Evolutionary conservation across 2,113 vertebrate genomes (phyloP), one percentile per base, ranked within the genome.

Genomic region (Xenopus laevis): DNA sequence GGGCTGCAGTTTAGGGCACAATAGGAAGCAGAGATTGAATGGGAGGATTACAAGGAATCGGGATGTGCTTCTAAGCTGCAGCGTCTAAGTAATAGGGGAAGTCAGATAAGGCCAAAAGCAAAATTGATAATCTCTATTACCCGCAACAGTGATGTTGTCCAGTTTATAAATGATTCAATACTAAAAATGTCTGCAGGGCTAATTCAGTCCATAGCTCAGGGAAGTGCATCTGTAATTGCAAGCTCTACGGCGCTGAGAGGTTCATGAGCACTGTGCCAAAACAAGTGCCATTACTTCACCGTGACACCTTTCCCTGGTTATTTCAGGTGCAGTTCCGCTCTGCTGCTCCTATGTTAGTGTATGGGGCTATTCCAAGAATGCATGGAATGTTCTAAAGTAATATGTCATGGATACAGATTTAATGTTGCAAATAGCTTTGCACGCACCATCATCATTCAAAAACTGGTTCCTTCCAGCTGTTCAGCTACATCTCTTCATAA

Each of bases 101-200:
- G 57, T 62, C 45, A 75, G 57, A 52, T 52, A 68, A 76, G 73
- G 73, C 73, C 73, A 57, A 53, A 55, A 66, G 73, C 73, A 76
- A n/a, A 69, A 76, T 76, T 69, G 73, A 76, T 76, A 63, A 64
- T 76, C 73, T 69, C 73, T 30, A 76, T 76, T 76, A 76, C 46
- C 73, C 59, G 58, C 47, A 12, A 63, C 66, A 55, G 66, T 69
- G 73, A 76, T 76, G 73, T n/a, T 61, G 73, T 63, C 66, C 73
- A 12, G 17, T 44, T 69, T 63, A 76, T 76, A 76, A 76, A 76
- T 76, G 73, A 76, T 69, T 11, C 73, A 69, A 76, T 76, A 69
- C 73, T 76, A 64, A 63, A 69, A 61, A 63, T 58, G 73, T 76
- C 73, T 23, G 16, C 30, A 5, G 46, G 46, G 46, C 23, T 76